Percentiles rank a stretch among this genome's conserved stretches.
Evolutionary conservation across 2,113 vertebrate genomes (phyloP).

Genomic region (Morone chrysops): DNA sequence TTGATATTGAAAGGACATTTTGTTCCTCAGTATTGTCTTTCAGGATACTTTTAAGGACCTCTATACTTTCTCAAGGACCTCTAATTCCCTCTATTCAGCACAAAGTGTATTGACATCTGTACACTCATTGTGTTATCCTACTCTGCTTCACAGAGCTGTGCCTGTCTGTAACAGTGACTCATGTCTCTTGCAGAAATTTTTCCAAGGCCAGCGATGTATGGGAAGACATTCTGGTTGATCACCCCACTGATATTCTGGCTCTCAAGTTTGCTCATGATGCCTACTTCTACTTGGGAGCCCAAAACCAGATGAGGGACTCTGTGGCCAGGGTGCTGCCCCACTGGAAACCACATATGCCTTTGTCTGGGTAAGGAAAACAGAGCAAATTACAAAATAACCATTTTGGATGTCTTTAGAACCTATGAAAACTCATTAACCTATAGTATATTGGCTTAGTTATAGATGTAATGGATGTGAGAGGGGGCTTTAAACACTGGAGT

Average conservation of each 20-base stretch:
- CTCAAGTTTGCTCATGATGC: slow-evolving; percentile 91
- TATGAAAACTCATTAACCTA: background rate
- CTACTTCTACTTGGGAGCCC: slow-evolving; percentile 92
- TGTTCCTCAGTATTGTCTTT: slow-evolving; percentile 11
- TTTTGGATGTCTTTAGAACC: background rate
- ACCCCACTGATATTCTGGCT: slow-evolving; percentile 94
- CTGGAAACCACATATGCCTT: slow-evolving; percentile 89
- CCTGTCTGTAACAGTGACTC: slow-evolving; percentile 12
- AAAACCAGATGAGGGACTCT: slow-evolving; percentile 90
- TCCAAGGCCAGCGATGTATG: slow-evolving; percentile 87
- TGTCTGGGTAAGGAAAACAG: slow-evolving; percentile 85
- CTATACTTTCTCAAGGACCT: background rate
- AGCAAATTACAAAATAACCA: background rate
- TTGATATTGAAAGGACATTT: slow-evolving; percentile 2
- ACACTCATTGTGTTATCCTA: background rate
- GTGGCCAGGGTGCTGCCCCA: slow-evolving; percentile 89
- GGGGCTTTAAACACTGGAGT: background rate
- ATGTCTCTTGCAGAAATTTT: slow-evolving; percentile 82
- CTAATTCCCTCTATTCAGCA: slow-evolving; percentile 1
- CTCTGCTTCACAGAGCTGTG: background rate
- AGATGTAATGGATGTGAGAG: background rate
- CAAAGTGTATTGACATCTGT: slow-evolving; percentile 2
- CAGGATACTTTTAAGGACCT: background rate
- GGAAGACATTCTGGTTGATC: slow-evolving; percentile 90
- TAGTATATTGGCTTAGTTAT: background rate